Conservation (phyloP, 2,797 vertebrate genomes). For the Borostomias antarcticus region DNA sequence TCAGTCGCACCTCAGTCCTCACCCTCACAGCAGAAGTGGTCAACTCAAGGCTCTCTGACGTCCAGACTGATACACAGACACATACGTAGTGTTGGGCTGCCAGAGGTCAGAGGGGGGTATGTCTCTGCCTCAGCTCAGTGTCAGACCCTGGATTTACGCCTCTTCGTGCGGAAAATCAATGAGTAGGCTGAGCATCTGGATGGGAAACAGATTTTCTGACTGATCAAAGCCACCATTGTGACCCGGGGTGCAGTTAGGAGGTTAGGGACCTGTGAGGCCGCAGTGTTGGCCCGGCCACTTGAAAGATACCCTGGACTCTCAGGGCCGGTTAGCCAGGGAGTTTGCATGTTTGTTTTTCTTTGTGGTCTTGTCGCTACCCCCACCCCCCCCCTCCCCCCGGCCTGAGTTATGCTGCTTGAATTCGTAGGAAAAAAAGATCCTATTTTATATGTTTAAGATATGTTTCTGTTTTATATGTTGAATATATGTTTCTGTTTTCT, state of each 20-base stretch:
- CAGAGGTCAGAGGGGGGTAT: constrained; percentile 12
- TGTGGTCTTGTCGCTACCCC: constrained; percentile 12
- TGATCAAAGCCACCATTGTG: constrained; percentile 64
- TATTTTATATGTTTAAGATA: neutral
- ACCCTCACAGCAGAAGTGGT: constrained; percentile 33
- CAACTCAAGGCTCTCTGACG: constrained; percentile 18
- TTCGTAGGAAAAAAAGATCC: constrained; percentile 30
- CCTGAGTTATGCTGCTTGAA: constrained; percentile 13
- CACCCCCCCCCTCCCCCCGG: neutral
- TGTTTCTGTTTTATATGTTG: constrained; percentile 17
- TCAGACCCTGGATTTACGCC: constrained; percentile 33
- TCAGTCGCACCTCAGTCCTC: constrained; percentile 12
- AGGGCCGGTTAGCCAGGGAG: constrained; percentile 42
- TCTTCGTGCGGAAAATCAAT: constrained; percentile 59
- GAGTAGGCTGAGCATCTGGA: constrained; percentile 52
- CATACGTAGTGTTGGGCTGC: constrained; percentile 31
- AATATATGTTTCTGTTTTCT: constrained; percentile 11
- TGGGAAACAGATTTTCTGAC: constrained; percentile 57
- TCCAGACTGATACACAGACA: constrained; percentile 36
- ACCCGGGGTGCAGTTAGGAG: constrained; percentile 37
- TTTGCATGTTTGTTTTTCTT: constrained; percentile 60
- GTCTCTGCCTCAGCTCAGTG: constrained; percentile 27
- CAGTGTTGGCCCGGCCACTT: constrained; percentile 55
- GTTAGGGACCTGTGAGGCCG: constrained; percentile 50
- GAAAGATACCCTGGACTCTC: constrained; percentile 60